Evolutionary conservation across 2,888 invertebrate genomes (phyloP), one percentile per base, ranked within the genome.

Genomic region (Drosophila mettleri): DNA sequence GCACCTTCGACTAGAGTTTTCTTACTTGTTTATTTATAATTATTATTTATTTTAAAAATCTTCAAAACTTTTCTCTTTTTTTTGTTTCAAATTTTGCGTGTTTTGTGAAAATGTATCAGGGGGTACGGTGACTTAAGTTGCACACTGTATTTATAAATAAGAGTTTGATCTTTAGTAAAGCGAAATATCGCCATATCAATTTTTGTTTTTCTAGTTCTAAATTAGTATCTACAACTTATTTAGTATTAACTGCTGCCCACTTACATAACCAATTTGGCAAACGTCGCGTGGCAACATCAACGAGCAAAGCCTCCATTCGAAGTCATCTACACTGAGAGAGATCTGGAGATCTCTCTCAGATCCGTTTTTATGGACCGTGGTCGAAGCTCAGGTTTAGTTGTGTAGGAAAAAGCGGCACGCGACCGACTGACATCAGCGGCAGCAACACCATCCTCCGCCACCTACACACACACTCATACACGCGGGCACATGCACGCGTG

Each of bases 381-480:
- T 67, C 78, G 57, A 63, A 8, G 27, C 16, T 77, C 64, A 22
- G 61, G 60, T 73, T 80, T 81, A 78, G 85, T 86, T 83, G 88
- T 86, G 84, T 83, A 83, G 88, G 83, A 83, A 87, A 71, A 64
- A 58, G 69, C 58, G 86, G 86, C 82, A 82, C 82, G 88, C 88
- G 88, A 86, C 84, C 59, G 39, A 51, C 34, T 52, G 59, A 48
- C 65, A 46, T 52, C 71, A 52, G 12, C 61, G 22, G 1, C 49
- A 39, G 1, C 49, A 39, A 9, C n/a, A 22, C 60, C 74, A 38
- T 78, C 54, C 63, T 63, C 76, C 39, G 54, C 66, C 81, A 59
- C 82, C 65, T 45, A 54, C 83, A 61, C 81, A 66, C 61, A 45
- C 68, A 46, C 69, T 55, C 27, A 43, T 57, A 64, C 41, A 24